These are phyloP conservation scores for Prorops nasuta DNA, from an alignment of 1,140 invertebrate species.

Conservation along the genomic window DNA sequence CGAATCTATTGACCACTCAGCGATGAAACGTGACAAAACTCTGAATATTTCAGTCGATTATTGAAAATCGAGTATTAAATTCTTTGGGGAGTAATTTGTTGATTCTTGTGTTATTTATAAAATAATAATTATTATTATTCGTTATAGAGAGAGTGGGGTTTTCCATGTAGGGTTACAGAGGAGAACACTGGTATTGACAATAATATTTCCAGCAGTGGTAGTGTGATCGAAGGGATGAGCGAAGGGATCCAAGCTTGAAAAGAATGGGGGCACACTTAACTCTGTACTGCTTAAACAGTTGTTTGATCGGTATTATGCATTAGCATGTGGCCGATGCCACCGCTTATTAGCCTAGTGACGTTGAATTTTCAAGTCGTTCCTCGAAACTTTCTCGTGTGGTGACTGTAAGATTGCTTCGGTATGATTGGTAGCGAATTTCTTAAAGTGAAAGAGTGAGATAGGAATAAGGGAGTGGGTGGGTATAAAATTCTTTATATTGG, in stretches of 20 bases:
- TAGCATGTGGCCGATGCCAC: constrained; percentile 55
- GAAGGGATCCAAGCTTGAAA: constrained; percentile 19
- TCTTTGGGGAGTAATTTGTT: no score
- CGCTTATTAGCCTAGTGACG: constrained; percentile 39
- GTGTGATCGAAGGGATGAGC: constrained; percentile 8
- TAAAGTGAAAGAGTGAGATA: no score
- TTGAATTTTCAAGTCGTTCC: not conserved
- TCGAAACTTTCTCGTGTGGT: no score
- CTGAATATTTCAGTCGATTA: not conserved
- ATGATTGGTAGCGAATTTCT: no score
- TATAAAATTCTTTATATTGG: no score
- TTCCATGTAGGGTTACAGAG: no score
- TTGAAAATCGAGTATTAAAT: constrained; percentile 3
- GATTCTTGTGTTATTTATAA: no score
- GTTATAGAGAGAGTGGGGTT: no score
- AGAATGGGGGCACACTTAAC: constrained; percentile 53
- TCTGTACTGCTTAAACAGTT: constrained; percentile 53
- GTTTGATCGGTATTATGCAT: constrained; percentile 55
- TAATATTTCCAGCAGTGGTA: constrained; percentile 19
- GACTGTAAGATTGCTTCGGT: no score
- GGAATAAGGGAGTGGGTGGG: no score
- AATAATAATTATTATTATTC: no score
- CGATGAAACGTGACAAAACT: not conserved
- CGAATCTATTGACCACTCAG: constrained; percentile 41
- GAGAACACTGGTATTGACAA: no score